Evolutionary conservation across 1,140 invertebrate genomes (phyloP), one percentile per base, ranked within the genome.

Genomic region (Dermatophagoides farinae): DNA sequence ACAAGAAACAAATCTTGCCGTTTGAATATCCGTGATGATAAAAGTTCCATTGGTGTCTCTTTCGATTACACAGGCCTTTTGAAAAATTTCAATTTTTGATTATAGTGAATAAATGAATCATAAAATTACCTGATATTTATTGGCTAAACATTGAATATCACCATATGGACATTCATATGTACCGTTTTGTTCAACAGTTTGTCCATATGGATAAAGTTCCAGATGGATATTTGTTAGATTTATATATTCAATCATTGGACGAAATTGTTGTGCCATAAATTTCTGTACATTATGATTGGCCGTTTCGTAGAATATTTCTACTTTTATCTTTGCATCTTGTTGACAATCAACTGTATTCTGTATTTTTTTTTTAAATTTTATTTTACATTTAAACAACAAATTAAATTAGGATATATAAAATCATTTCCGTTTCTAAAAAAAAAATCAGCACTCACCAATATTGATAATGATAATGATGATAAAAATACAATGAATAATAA

Each of bases 211-310:
- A 46, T 40, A 40, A 12, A 61, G 38, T 44, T 46, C 18, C 16
- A 61, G 40, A 61, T 61, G 14, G 20, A 61, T 61, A 41, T 44
- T 23, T 12, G 6, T n/a, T 14, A 25, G 22, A 16, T 63, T 20
- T 20, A 43, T 40, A 23, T 31, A 12, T 14, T 11, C 63, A 41
- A 61, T 58, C 14, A 41, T n/a, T 31, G 31, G 31, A 14, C 22
- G n/a, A 25, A 43, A 61, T 41, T 61, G 39, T 58, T 61, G 61
- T 4, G 62, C 55, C 12, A 61, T 63, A 18, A 61, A 61, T 23
- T 25, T 2, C 18, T 31, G 12, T 14, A 47, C 44, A 14, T 38
- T 25, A 38, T 37, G 11, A 50, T 60, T 60, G 9, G 47, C 20
- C 1, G 41, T 60, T 49, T 60, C 58, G 44, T 60, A 60, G 44